These are phyloP conservation scores for Cremastobaeus sp. DNA, from an alignment of 2,888 invertebrate species.

Conservation along the genomic window DNA sequence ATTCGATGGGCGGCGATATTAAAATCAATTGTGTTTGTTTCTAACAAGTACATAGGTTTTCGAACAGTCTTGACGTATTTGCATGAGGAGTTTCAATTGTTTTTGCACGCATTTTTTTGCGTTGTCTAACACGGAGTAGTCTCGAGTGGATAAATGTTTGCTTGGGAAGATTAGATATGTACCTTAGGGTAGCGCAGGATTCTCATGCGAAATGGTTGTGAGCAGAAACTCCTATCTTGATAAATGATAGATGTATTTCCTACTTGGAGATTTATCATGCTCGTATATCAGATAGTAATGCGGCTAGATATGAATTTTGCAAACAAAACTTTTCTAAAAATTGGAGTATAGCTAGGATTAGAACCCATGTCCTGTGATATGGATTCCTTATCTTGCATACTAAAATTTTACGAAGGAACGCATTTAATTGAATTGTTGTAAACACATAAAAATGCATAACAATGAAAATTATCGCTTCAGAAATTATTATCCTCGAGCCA, in stretches of 20 bases:
- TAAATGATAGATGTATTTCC: not conserved
- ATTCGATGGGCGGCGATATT: constrained; percentile 5
- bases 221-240: not conserved
- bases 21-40: constrained; percentile 3
- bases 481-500: constrained; percentile 10
- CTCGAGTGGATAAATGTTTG: constrained; percentile 29
- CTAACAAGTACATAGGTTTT: too few species aligned
- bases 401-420: too few species aligned
- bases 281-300: too few species aligned
- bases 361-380: too few species aligned
- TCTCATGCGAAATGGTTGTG: constrained; percentile 5
- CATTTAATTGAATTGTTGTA: too few species aligned
- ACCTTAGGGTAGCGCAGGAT: constrained; percentile 24
- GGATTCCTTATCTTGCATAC: too few species aligned
- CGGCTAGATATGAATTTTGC: too few species aligned
- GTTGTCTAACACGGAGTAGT: constrained; percentile 7
- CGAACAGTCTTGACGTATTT: not conserved
- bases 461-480: not conserved
- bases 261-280: too few species aligned
- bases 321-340: too few species aligned
- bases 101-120: not conserved
- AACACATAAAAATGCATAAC: constrained; percentile 1
- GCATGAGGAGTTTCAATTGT: not conserved
- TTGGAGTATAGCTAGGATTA: too few species aligned
- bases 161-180: constrained; percentile 18